phyloP scores from a whole-genome alignment of 2,797 vertebrate genomes.

The Sardinella longiceps region DNA sequence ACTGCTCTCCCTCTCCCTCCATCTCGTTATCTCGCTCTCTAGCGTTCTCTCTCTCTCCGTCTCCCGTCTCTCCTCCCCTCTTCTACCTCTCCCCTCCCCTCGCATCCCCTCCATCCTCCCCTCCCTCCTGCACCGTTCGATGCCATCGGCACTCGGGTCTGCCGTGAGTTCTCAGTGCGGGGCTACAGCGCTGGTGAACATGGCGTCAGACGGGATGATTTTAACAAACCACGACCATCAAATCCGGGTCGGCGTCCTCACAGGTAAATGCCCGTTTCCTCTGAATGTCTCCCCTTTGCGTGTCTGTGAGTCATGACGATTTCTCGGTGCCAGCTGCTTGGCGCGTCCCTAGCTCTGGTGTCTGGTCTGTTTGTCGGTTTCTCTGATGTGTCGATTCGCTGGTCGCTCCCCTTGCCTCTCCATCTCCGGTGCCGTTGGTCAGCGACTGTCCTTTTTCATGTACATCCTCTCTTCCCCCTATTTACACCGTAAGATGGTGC shows the following conservation, averaged over 20 bases:
- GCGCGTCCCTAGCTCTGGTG: slow-evolving; percentile 44
- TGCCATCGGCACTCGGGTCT: slow-evolving; percentile 79
- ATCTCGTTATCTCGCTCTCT: slow-evolving; percentile 29
- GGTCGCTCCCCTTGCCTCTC: slow-evolving; percentile 49
- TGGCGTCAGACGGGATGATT: slow-evolving; percentile 98
- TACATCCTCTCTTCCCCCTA: background rate
- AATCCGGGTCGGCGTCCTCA: slow-evolving; percentile 93
- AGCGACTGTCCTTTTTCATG: slow-evolving; percentile 40
- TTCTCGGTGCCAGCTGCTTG: slow-evolving; percentile 42
- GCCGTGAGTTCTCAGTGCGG: slow-evolving; percentile 80
- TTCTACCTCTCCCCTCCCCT: slow-evolving; percentile 42
- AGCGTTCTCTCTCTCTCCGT: slow-evolving; percentile 44
- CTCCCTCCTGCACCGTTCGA: slow-evolving; percentile 70
- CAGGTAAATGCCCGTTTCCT: slow-evolving; percentile 79
- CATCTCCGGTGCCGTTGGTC: slow-evolving; percentile 37
- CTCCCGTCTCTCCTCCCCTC: slow-evolving; percentile 46
- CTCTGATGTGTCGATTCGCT: slow-evolving; percentile 41
- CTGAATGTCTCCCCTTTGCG: slow-evolving; percentile 27
- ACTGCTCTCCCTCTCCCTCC: slow-evolving; percentile 58
- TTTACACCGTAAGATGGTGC: background rate
- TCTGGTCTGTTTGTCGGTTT: slow-evolving; percentile 59
- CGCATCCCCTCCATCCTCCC: slow-evolving; percentile 42
- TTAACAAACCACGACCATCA: slow-evolving; percentile 98
- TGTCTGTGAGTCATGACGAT: slow-evolving; percentile 29
- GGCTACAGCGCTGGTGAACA: slow-evolving; percentile 87